Base-by-base conservation (phyloP, 1,140 invertebrate species). In the Pseudomyrmex dendroicus region DNA sequence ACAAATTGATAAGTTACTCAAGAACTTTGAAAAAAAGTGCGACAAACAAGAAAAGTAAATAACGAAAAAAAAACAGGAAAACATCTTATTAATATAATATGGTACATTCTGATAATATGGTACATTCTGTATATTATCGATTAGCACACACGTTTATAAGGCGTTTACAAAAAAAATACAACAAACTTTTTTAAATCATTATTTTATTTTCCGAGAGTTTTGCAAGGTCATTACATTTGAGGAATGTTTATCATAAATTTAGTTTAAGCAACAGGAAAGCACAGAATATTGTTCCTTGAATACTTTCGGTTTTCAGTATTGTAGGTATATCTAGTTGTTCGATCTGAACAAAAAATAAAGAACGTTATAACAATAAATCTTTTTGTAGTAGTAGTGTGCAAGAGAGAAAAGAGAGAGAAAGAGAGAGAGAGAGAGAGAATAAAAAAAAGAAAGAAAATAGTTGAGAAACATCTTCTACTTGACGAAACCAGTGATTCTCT, bases 1-100 rank as follows among this genome's bases (percentile, higher is more conserved):
- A 25, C 80, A 61, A 22, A 63, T 86, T 7, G 76, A 86, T 1
- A 91, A 89, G 22, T 64, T 89, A 1, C 22, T 88, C 3, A 56
- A 83, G 56, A 56, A 87, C 8, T 88, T 82, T 22, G 80, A 82
- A 10, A 86, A 35, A 84, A 15, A 59, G 1, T 20, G 52, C 0
- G 10, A 9, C 1, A 2, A 82, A 61, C 4, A 20, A 17, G 54
- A 15, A 48, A 25, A 2, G 2, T 52, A 63, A 52, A 20, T 20
- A 67, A 63, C 2, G 13, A 8, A 7, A 44, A 57, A n/a, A 20
- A 20, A 20, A n/a, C 13, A 25, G 56, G 25, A 35, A 25, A 70
- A 56, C 17, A 35, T 20, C 15, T 25, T 20, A 9, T 57, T 17
- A 17, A 20, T 10, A 59, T 57, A 17, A 15, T 8, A 15, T 2